Evolutionary conservation across 2,113 vertebrate species (phyloP).

Genomic region (Gymnobelideus leadbeateri): DNA sequence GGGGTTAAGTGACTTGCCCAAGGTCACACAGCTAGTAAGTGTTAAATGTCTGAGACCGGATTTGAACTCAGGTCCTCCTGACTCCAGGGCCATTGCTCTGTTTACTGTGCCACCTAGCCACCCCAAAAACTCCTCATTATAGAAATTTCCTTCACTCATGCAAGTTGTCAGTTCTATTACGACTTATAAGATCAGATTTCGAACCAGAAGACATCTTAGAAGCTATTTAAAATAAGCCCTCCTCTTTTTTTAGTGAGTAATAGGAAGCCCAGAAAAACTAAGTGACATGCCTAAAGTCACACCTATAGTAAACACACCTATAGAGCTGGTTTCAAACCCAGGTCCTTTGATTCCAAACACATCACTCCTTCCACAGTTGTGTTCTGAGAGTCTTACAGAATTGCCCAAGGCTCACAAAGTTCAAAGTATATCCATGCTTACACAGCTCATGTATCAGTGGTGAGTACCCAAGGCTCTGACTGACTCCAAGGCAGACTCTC

Average conservation of each 20-base stretch:
- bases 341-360: not conserved
- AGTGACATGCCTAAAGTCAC: not conserved
- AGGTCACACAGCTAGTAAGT: no score
- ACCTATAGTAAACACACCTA: not conserved
- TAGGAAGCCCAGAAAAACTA: not conserved
- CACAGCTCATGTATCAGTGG: not conserved
- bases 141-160: not conserved
- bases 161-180: not conserved
- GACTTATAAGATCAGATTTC: not conserved
- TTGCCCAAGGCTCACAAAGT: not conserved
- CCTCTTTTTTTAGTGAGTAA: not conserved
- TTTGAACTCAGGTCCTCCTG: no score
- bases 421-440: not conserved
- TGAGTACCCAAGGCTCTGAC: not conserved
- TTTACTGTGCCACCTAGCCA: no score
- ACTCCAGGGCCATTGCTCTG: no score
- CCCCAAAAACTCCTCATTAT: not conserved
- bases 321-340: not conserved
- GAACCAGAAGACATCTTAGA: not conserved
- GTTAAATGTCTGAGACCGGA: no score
- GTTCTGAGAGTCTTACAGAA: not conserved
- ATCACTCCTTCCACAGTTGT: not conserved
- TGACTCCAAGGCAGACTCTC: not conserved
- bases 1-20: no score
- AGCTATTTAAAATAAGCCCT: not conserved